Base-by-base conservation (phyloP, 2,888 invertebrate genomes). In the Conchocele bisecta region DNA sequence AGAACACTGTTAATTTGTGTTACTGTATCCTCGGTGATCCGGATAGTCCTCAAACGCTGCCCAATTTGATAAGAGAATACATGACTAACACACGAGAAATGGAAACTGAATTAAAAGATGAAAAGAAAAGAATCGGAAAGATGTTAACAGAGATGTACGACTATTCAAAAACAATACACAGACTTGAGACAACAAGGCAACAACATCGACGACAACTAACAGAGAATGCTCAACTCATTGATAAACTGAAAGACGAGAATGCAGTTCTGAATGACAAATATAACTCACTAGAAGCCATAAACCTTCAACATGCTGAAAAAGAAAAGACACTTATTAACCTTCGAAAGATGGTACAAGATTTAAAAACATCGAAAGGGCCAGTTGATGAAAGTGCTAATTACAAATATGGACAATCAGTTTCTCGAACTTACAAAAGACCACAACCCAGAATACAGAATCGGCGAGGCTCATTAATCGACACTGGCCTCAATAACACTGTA, bases 141-240 rank as follows among this genome's bases (percentile, higher is more conserved):
- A 79, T 79, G 78, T 26, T 78, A 17, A 68, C 44, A 54, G 80
- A 83, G 35, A 51, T 83, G 3, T 79, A 82, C 60, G 82, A 82
- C 26, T 85, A 83, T 64, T 80, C 81, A 28, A 83, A 83, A 33
- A 65, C 81, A 31, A 83, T 85, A 17, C 74, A 80, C 26, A 75
- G 74, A 61, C 67, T 82, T 13, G 84, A 86, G 51, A 78, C 66
- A n/a, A 51, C 59, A 0, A 64, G 58, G n/a, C 60, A 75, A 29
- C 66, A 70, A 11, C 75, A 81, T 51, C 73, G 79, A 42, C 60
- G 73, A 29, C 53, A 72, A 20, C 26, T 81, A 13, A 79, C 83
- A 24, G 69, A 69, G 24, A 59, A 73, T 5, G 59, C 41, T 15
- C 66, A 68, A 17, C 77, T 80, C 44, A 64, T 81, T 20, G 60